Evolutionary conservation across 2,113 vertebrate species (phyloP).

Genomic region (Rhinopomastus cyanomelas): DNA sequence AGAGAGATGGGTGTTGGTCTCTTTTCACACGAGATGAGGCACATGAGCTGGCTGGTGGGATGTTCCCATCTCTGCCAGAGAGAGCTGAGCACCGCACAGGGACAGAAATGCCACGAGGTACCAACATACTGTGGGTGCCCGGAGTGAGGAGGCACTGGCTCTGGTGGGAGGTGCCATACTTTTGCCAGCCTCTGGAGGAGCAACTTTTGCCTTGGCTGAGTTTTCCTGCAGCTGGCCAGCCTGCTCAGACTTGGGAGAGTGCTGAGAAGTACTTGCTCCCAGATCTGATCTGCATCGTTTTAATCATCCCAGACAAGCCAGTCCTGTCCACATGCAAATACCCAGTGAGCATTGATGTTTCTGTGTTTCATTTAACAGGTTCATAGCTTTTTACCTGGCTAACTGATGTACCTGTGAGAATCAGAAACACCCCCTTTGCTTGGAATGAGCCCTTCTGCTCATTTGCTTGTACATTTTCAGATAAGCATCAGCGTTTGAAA

Average conservation of each 20-base stretch:
- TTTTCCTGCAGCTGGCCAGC: background rate
- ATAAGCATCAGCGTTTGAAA: background rate
- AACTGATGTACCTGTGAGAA: background rate
- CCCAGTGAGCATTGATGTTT: background rate
- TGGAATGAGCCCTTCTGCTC: background rate
- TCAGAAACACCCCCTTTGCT: background rate
- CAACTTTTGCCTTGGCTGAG: background rate
- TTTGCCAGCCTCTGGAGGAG: background rate
- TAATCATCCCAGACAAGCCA: constrained; percentile 10
- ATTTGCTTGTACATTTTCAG: background rate
- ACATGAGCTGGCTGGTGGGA: background rate
- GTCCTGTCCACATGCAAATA: background rate
- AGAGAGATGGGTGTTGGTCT: background rate
- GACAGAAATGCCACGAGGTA: background rate
- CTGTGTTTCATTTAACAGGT: background rate
- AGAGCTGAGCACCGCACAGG: background rate
- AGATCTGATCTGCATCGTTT: background rate
- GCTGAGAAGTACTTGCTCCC: background rate
- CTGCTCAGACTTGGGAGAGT: background rate
- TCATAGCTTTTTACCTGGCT: background rate
- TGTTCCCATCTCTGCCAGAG: background rate
- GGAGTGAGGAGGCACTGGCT: background rate
- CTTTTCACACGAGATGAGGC: background rate
- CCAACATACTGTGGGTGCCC: background rate
- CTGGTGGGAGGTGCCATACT: background rate